Evolutionary conservation across 2,797 vertebrate species (phyloP), one percentile per base, ranked within the genome.

Genomic region (Hippoglossus hippoglossus): DNA sequence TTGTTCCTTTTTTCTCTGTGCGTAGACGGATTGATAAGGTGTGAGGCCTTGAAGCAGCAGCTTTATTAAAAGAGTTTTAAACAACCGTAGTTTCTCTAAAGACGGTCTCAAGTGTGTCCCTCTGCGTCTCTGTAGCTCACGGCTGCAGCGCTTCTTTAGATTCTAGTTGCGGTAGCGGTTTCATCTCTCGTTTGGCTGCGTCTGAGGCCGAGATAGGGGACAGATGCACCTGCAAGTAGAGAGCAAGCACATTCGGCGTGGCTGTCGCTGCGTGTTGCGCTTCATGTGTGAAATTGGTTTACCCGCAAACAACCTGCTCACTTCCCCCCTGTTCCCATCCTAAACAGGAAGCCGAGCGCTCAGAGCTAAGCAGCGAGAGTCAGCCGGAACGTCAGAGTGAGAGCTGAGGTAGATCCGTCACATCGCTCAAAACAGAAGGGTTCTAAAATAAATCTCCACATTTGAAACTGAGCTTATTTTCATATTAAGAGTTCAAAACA

Each of bases 301-400:
- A 86, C 73, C 71, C 44, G 11, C 81, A 84, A 84, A 86, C 65
- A 59, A 54, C 34, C 39, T 16, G 54, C 81, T 67, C 71, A 86
- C 87, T 89, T 90, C 87, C 82, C 85, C 64, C 53, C 69, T 61
- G 61, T 31, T 73, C 55, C 58, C 81, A 86, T 81, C 68, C 83
- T 86, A 63, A 83, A 94, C 90, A 93, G 93, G 94, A 95, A 94
- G 85, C 80, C 24, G 36, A 65, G 55, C 18, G 15, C 56, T 65
- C 57, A 57, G 54, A 73, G 59, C 51, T 60, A 36, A 66, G 60
- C 19, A 56, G n/a, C 18, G 13, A 58, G 31, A 64, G 13, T 68
- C 70, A 67, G 56, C 56, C 64, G 41, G 77, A 63, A 65, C 1
- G 13, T 47, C 22, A 47, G 11, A 39, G 11, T 4, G 11, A 50